phyloP scores from a whole-genome alignment of 2,888 invertebrate species.

The Prostheceraeus crozeri region DNA sequence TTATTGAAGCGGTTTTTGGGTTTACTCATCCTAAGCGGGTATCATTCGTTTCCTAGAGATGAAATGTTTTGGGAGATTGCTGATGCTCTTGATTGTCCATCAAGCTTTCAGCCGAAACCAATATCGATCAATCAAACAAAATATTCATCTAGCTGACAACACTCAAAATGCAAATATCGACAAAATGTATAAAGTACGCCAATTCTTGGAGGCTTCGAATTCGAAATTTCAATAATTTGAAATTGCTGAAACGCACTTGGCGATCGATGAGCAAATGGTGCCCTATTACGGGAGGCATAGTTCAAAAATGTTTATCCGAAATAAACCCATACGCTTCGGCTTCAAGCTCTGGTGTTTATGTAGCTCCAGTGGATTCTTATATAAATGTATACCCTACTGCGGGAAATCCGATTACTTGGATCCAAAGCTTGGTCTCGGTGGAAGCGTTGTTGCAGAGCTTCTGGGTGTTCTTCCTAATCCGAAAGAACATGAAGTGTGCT shows the following conservation, averaged over 20 bases:
- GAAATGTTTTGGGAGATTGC: too few relatives aligned
- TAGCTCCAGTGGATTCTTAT: conserved; percentile 12
- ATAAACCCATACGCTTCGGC: conserved; percentile 43
- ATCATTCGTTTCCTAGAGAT: too few relatives aligned
- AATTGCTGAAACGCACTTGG: conserved; percentile 22
- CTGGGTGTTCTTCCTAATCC: neutral
- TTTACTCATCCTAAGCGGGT: too few relatives aligned
- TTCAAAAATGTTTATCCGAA: conserved; percentile 42
- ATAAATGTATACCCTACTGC: neutral
- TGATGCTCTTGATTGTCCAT: too few relatives aligned
- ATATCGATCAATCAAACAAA: too few relatives aligned
- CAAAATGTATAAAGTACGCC: conserved; percentile 39
- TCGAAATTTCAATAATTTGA: conserved; percentile 34
- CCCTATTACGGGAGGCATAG: conserved; percentile 49
- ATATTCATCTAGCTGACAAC: conserved; percentile 39
- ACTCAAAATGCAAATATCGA: conserved; percentile 31
- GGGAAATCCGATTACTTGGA: neutral
- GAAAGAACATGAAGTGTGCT: conserved; percentile 26
- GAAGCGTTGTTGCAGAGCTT: neutral
- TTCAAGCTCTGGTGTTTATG: conserved; percentile 42
- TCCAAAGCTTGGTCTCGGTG: neutral
- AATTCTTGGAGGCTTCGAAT: conserved; percentile 35
- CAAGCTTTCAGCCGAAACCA: too few relatives aligned
- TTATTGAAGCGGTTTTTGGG: too few relatives aligned
- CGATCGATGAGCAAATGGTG: conserved; percentile 51